Conservation (phyloP, 2,797 vertebrate species). For the Lutjanus argentimaculatus region DNA sequence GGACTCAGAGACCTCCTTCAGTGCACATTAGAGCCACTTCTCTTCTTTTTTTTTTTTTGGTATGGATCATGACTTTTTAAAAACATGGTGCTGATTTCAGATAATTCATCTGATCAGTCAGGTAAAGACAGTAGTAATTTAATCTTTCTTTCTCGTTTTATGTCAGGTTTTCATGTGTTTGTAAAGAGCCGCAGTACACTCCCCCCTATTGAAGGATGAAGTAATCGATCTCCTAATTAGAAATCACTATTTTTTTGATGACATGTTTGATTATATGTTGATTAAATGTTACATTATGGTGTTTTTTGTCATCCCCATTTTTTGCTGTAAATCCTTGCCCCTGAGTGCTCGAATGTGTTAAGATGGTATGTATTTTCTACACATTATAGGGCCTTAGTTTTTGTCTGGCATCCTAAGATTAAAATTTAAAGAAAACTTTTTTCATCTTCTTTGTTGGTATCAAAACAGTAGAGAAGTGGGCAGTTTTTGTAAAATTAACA, state of each 20-base stretch:
- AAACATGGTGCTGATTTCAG: constrained; percentile 34
- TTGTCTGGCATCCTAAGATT: constrained; percentile 15
- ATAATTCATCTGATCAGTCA: constrained; percentile 30
- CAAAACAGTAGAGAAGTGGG: constrained; percentile 31
- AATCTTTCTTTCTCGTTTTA: constrained; percentile 25
- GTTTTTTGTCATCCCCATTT: constrained; percentile 22
- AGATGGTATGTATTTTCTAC: constrained; percentile 42
- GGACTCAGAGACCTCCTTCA: constrained; percentile 54
- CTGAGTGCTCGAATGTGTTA: constrained; percentile 40
- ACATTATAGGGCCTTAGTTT: constrained; percentile 37
- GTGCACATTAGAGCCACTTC: constrained; percentile 38
- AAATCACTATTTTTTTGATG: constrained; percentile 14
- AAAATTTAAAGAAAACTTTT: constrained; percentile 2
- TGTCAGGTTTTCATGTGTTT: constrained; percentile 30
- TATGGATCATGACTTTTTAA: constrained; percentile 16
- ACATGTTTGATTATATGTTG: constrained; percentile 16
- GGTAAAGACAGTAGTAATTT: constrained; percentile 31
- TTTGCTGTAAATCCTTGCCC: constrained; percentile 32
- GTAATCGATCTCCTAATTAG: constrained; percentile 11
- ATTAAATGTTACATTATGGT: constrained; percentile 42
- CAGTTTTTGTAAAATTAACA: constrained; percentile 37
- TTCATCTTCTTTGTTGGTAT: constrained; percentile 10
- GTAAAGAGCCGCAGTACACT: constrained; percentile 6
- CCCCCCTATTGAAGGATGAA: constrained; percentile 28
- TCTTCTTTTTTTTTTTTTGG: constrained; percentile 8